A percentile compares a stretch with the other conserved stretches of the same genome.
These are phyloP conservation scores for Streptopelia turtur DNA, from an alignment of 2,797 vertebrate genomes.

Conservation along the genomic window DNA sequence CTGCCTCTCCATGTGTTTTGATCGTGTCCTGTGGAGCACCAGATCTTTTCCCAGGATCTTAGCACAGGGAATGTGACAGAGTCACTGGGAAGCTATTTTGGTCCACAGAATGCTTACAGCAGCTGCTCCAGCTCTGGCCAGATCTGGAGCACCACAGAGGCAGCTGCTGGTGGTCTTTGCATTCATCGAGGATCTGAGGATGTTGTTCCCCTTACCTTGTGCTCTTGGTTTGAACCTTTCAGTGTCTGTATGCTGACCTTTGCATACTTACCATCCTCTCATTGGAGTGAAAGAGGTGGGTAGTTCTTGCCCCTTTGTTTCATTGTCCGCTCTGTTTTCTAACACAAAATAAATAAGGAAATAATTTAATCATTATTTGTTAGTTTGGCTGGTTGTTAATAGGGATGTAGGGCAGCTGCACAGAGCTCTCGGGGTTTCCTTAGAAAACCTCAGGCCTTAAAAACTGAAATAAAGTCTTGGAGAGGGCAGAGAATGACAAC, in stretches of 20 bases:
- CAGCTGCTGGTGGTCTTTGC: slow-evolving; percentile 36
- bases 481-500: slow-evolving; percentile 2
- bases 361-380: slow-evolving; percentile 58
- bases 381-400: slow-evolving; percentile 60
- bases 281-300: background rate
- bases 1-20: background rate
- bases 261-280: slow-evolving; percentile 25
- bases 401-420: slow-evolving; percentile 32
- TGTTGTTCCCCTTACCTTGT: slow-evolving; percentile 18
- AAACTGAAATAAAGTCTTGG: background rate
- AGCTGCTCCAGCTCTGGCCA: background rate
- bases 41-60: background rate
- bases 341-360: slow-evolving; percentile 66
- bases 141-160: background rate
- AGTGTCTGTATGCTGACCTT: slow-evolving; percentile 40
- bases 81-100: background rate
- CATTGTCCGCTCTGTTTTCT: slow-evolving; percentile 60
- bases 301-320: slow-evolving; percentile 57
- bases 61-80: background rate
- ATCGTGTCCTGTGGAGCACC: background rate
- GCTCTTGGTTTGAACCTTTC: slow-evolving; percentile 40
- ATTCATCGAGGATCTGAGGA: background rate
- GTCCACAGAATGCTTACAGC: background rate
- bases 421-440: background rate
- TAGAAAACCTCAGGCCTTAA: slow-evolving; percentile 32